Base-by-base conservation (phyloP, 2,797 vertebrate genomes). In the Crenuchus spilurus region DNA sequence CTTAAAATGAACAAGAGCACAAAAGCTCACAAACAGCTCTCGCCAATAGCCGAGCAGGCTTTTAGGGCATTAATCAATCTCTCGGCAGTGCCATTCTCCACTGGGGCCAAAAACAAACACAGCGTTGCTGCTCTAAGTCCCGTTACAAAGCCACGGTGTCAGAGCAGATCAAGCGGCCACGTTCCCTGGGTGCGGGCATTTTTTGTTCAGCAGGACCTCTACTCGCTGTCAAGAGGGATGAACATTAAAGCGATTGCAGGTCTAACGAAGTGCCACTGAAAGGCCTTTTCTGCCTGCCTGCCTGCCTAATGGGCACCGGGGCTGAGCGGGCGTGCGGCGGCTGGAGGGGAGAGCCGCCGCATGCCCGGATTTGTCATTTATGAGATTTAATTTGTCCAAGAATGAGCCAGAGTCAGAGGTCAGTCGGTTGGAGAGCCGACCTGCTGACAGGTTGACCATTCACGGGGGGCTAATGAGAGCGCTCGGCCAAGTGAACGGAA, bases 301-400 rank as follows among this genome's bases (percentile, higher is more conserved):
- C 46, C 67, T 46, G 62, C 46, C 62, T 76, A 86, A 85, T 84
- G 77, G 79, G 72, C 73, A 74, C 42, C 57, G 31, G 58, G 57
- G 74, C 58, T 52, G 71, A 49, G 72, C 30, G 24, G 42, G 31
- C 49, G 65, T 55, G 75, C 68, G 42, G 70, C 68, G 60, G 31
- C 66, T 62, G 84, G 88, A 84, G 85, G n/a, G n/a, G n/a, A n/a
- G n/a, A n/a, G n/a, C n/a, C 87, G 84, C 88, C 67, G 78, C 83
- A 89, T 86, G 84, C 86, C 88, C 86, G 70, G 88, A 87, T 92
- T 90, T 92, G 92, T 91, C 90, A 88, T 84, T 90, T 91, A 88
- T 87, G 89, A 89, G 91, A 91, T 91, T 93, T 93, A 91, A 92
- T 94, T 93, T 93, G 90, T 90, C 86, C 85, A 91, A 90, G 90